Conservation (phyloP, 2,113 vertebrate genomes). For the Piaya cayana region DNA sequence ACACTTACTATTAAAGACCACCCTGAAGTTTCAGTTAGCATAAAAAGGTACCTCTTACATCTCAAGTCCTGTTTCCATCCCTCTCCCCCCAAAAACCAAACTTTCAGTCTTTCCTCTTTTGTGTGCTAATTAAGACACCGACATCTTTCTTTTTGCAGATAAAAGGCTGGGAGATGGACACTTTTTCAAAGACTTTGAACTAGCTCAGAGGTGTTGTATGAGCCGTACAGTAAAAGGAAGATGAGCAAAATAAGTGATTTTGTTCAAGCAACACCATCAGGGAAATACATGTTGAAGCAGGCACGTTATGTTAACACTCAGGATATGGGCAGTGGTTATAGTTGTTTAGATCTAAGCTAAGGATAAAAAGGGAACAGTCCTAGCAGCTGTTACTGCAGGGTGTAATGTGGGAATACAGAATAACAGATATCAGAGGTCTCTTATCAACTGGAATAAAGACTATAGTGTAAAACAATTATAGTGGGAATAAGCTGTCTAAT, state of each 20-base stretch:
- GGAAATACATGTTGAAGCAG: background rate
- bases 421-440: slow-evolving; percentile 6
- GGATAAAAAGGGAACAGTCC: background rate
- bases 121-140: background rate
- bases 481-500: slow-evolving; percentile 42
- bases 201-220: background rate
- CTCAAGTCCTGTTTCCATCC: background rate
- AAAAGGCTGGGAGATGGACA: background rate
- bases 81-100: background rate
- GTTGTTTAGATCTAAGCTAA: slow-evolving; percentile 15
- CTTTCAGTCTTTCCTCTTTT: background rate
- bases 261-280: background rate
- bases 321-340: background rate
- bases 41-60: background rate
- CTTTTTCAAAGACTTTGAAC: background rate
- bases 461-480: slow-evolving; percentile 37
- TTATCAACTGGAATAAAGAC: slow-evolving; percentile 32
- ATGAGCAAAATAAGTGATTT: background rate
- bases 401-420: background rate
- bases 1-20: background rate
- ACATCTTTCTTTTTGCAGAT: background rate
- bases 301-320: background rate
- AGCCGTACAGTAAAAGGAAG: background rate
- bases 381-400: background rate
- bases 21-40: slow-evolving; percentile 4